Evolutionary conservation across 2,113 vertebrate genomes (phyloP), one percentile per base, ranked within the genome.

Genomic region (Sterrhoptilus dennistouni): DNA sequence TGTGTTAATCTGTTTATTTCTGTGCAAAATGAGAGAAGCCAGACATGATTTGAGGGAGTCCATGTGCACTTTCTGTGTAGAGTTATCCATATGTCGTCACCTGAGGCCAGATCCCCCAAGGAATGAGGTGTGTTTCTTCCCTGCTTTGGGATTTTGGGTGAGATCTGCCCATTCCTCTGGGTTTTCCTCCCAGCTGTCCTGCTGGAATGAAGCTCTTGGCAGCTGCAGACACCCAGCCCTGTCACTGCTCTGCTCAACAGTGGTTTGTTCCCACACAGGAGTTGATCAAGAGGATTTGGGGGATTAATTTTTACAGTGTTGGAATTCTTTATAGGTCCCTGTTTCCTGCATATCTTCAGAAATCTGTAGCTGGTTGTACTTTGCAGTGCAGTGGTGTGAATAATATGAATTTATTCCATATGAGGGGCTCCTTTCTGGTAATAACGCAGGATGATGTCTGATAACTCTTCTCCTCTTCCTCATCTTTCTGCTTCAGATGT

Each of bases 21-120:
- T 44, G 0, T 14, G 35, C n/a, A 74, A 65, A 68, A n/a, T 18
- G 40, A 49, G 65, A 59, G 38, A 22, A 95, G 40, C 17, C 49
- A n/a, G 22, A 8, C 29, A 14, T 45, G 3, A 11, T 27, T 52
- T 0, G 0, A 21, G 38, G 0, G 9, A 40, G 22, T 66, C 24
- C 29, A 1, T 8, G 11, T 25, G 38, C 13, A 7, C 11, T 25
- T 63, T 16, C 49, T 65, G 3, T 44, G 2, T 15, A 0, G 3
- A 12, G 3, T 33, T n/a, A 13, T 8, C 53, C 44, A 0, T 21
- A 5, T 4, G 1, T 35, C 65, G 40, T 47, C 45, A 22, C 31
- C 27, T 2, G 4, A n/a, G 47, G 59, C 15, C 44, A 35, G 6
- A 1, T 57, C 35, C n/a, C 42, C 40, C 8, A 8, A 52, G 72